These are phyloP conservation scores for Hymenochirus boettgeri DNA, from an alignment of 2,113 vertebrate species.

Conservation along the genomic window DNA sequence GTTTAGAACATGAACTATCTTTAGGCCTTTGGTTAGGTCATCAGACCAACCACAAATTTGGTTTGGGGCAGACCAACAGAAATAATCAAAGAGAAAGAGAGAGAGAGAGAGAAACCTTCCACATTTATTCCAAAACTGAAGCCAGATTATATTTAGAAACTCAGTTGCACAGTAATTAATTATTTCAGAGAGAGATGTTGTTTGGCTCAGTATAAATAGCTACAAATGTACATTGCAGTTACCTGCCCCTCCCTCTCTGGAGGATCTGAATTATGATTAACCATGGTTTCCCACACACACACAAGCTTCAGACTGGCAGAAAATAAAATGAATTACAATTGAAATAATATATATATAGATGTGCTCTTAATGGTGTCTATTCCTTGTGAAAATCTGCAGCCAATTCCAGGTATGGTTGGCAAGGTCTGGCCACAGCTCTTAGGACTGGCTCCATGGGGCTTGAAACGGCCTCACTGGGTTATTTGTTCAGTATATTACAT, in stretches of 20 bases:
- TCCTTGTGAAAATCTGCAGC: too few species aligned
- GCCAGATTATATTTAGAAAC: conserved; percentile 35
- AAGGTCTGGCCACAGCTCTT: too few species aligned
- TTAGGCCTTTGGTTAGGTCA: not conserved
- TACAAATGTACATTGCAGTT: conserved; percentile 19
- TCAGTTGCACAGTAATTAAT: conserved; percentile 28
- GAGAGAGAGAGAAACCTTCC: conserved; percentile 4
- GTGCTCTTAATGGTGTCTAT: too few species aligned
- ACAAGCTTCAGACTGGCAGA: not conserved
- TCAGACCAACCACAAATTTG: too few species aligned
- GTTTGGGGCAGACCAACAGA: not conserved
- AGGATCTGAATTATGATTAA: conserved; percentile 41
- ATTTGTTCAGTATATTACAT: too few species aligned
- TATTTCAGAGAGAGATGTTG: conserved; percentile 17
- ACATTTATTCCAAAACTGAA: conserved; percentile 24
- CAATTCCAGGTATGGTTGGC: too few species aligned
- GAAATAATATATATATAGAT: too few species aligned
- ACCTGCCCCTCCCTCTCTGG: conserved; percentile 12
- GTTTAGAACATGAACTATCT: too few species aligned
- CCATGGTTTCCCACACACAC: not conserved
- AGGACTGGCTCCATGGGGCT: too few species aligned
- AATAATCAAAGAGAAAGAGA: too few species aligned
- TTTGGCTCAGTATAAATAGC: conserved; percentile 29
- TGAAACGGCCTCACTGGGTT: too few species aligned
- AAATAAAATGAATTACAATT: conserved; percentile 8